phyloP scores from a whole-genome alignment of 2,113 vertebrate genomes.

The Phrynocephalus versicolor region DNA sequence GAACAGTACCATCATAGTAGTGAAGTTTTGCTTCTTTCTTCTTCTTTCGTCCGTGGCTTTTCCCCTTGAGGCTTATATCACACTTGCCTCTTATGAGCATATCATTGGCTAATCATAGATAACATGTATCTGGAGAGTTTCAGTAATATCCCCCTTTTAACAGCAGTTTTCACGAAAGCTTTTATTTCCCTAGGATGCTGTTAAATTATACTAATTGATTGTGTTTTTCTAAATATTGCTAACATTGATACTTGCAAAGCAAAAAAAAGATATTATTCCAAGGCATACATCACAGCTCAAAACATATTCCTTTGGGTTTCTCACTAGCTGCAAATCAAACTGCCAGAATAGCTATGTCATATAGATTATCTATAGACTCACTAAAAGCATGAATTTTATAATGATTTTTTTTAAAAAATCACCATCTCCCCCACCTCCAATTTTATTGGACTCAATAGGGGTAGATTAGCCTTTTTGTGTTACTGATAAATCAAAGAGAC shows the following conservation, averaged over 20 bases:
- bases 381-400: not conserved
- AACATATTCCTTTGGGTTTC: not conserved
- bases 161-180: not conserved
- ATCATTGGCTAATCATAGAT: not conserved
- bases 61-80: not conserved
- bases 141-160: not conserved
- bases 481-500: conserved; percentile 9
- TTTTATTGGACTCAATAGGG: not conserved
- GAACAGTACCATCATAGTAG: not conserved
- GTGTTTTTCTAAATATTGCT: not conserved
- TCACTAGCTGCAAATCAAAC: not conserved
- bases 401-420: too few relatives aligned
- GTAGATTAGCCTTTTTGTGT: not conserved
- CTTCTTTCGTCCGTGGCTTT: not conserved
- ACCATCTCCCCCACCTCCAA: too few relatives aligned
- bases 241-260: not conserved
- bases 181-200: not conserved
- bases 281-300: not conserved
- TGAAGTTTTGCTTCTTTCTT: not conserved
- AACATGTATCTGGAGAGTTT: not conserved
- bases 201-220: conserved; percentile 1
- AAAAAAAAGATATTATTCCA: not conserved
- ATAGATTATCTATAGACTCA: not conserved
- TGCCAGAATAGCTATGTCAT: not conserved
- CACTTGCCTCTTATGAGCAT: not conserved